Conservation (phyloP, 2,888 invertebrate genomes). For the Rotaria socialis region DNA sequence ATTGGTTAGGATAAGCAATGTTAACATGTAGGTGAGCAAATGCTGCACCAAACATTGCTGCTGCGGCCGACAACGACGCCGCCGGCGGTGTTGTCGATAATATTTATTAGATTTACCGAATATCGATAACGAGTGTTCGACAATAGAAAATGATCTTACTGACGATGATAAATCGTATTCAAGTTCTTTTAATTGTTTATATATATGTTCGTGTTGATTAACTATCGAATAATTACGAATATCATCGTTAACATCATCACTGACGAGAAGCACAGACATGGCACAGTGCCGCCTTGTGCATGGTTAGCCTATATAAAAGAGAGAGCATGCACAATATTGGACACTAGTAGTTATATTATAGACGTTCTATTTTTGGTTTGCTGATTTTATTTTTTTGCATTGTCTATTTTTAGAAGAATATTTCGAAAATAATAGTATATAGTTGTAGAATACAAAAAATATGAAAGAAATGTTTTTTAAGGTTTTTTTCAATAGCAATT, state of each 20-base stretch:
- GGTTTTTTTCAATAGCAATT: too few species aligned
- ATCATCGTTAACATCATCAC: slow-evolving; percentile 10
- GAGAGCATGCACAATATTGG: too few species aligned
- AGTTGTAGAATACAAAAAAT: too few species aligned
- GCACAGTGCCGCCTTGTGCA: slow-evolving; percentile 11
- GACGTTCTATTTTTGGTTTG: too few species aligned
- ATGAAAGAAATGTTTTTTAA: too few species aligned
- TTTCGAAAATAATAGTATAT: too few species aligned
- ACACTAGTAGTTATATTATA: too few species aligned
- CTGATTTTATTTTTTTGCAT: too few species aligned
- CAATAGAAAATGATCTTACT: background rate
- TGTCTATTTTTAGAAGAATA: too few species aligned
- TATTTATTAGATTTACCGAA: slow-evolving; percentile 5
- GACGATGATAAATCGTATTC: slow-evolving; percentile 7
- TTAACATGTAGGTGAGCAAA: slow-evolving; percentile 21
- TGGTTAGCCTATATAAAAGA: background rate
- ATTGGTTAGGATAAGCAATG: slow-evolving; percentile 24
- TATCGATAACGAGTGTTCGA: background rate
- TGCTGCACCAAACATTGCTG: slow-evolving; percentile 29
- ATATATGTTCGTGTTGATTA: background rate
- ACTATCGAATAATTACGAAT: background rate
- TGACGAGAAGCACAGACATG: slow-evolving; percentile 25
- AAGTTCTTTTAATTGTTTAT: slow-evolving; percentile 29
- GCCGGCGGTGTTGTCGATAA: slow-evolving; percentile 15
- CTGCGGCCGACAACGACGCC: slow-evolving; percentile 5